Conservation (phyloP, 2,888 invertebrate genomes). For the Papilio gigon region DNA sequence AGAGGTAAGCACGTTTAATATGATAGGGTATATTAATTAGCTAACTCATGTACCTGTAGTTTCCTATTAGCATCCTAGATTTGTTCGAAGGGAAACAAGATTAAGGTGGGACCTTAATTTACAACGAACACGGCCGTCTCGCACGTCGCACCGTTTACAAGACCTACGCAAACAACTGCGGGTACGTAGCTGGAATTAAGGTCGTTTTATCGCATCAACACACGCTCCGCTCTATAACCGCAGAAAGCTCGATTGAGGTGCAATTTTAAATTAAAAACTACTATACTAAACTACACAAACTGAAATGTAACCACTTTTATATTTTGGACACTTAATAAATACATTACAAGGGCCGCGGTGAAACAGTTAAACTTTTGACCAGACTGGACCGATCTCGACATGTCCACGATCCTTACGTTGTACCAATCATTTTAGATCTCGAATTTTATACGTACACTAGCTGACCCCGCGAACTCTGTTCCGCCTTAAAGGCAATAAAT, state of each 20-base stretch:
- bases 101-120: constrained; percentile 33
- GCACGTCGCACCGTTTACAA: constrained; percentile 30
- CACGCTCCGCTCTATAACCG: not conserved
- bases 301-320: not conserved
- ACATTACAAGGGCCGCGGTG: no score
- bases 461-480: no score
- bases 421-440: no score
- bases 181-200: constrained; percentile 31
- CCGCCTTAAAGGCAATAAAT: no score
- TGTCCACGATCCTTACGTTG: no score
- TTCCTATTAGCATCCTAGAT: not conserved
- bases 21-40: not conserved
- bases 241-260: not conserved
- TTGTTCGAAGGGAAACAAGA: constrained; percentile 27
- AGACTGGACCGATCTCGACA: no score
- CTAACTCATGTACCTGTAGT: not conserved
- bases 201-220: constrained; percentile 30
- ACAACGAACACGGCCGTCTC: constrained; percentile 29
- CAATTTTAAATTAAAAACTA: not conserved
- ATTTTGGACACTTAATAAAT: not conserved
- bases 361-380: no score
- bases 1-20: not conserved
- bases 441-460: no score
- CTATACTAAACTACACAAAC: not conserved
- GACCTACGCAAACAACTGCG: constrained; percentile 32